Conservation (phyloP, 35 echinoderm and acorn worm genomes). For the Patiria miniata region DNA sequence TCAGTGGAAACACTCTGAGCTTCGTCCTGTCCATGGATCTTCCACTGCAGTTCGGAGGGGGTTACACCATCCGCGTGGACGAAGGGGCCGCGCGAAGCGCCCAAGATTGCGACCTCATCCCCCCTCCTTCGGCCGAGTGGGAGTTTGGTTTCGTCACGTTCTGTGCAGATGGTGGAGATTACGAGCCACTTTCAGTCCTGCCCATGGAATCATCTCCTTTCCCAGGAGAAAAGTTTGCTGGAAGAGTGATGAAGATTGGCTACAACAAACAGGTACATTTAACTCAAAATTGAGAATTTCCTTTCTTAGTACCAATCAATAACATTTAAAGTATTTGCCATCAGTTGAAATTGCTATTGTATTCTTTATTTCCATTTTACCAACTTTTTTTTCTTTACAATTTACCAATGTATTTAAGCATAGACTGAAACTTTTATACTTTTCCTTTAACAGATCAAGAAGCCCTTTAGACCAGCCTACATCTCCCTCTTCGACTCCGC, state of each 20-base stretch:
- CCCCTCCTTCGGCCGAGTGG: constrained; percentile 1
- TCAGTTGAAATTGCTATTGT: background rate
- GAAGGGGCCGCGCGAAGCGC: background rate
- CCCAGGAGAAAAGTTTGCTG: background rate
- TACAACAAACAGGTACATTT: constrained; percentile 7
- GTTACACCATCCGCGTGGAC: background rate
- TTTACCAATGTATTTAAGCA: too few relatives aligned
- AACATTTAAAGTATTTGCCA: background rate
- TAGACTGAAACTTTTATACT: too few relatives aligned
- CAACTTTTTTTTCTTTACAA: too few relatives aligned
- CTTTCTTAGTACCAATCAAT: background rate
- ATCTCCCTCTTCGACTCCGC: background rate
- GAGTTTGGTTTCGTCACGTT: constrained; percentile 5
- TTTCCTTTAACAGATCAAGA: background rate
- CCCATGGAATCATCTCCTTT: background rate
- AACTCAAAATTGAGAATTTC: too few relatives aligned
- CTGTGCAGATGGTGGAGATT: background rate
- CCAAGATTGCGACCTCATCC: background rate
- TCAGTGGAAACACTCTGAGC: background rate
- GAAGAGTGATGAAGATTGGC: background rate
- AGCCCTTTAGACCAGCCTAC: constrained; percentile 1
- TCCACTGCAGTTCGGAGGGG: background rate
- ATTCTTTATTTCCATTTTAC: too few relatives aligned
- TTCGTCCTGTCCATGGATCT: background rate
- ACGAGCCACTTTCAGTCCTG: background rate